Percentiles rank a stretch among this genome's conserved stretches.
Evolutionary conservation across 2,113 vertebrate genomes (phyloP).

Genomic region (Cyanocitta stelleri): DNA sequence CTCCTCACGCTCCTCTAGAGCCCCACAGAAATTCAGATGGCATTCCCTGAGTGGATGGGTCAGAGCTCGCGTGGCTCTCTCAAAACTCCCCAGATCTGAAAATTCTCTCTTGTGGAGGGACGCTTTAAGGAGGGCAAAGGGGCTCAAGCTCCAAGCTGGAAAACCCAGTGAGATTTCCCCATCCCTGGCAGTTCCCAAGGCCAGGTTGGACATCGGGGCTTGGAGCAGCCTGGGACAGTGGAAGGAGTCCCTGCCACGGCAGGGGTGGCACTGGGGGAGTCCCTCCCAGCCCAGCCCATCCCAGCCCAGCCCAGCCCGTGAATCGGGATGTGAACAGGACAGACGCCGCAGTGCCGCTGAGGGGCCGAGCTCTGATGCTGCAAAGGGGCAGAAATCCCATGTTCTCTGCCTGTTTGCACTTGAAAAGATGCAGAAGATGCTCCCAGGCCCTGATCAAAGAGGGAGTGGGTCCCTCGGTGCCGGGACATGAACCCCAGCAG

Average conservation of each 20-base stretch:
- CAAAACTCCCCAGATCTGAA: background rate
- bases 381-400: accelerated
- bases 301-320: background rate
- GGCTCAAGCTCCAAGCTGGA: background rate
- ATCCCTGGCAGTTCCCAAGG: background rate
- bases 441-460: background rate
- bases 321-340: accelerated
- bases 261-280: background rate
- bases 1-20: background rate
- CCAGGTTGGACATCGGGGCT: background rate
- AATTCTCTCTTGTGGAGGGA: background rate
- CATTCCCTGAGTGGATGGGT: accelerated
- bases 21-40: accelerated
- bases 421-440: background rate
- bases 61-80: accelerated
- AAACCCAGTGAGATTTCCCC: background rate
- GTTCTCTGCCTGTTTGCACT: background rate
- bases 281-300: too few relatives aligned
- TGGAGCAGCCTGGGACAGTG: background rate
- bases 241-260: background rate
- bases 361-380: accelerated
- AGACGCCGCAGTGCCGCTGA: accelerated
- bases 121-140: background rate
- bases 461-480: background rate
- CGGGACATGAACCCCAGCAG: background rate